Percentiles rank a stretch among this genome's conserved stretches.
Conservation (phyloP, 2,888 invertebrate genomes). For the Dasysyrphus albostriatus region DNA sequence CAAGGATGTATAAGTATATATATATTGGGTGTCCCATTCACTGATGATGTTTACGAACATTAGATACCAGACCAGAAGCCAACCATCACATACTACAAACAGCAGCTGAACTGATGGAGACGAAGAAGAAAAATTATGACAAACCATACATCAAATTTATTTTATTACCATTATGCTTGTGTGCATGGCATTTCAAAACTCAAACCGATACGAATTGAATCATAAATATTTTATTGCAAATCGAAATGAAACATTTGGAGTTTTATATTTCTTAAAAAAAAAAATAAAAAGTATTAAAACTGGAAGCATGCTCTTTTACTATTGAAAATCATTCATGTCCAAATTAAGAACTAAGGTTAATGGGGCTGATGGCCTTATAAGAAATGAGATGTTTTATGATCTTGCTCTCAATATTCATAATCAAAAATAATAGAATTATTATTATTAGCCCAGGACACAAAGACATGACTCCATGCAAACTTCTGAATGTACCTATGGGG, state of each 20-base stretch:
- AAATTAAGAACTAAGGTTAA: background rate
- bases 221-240: constrained; percentile 68
- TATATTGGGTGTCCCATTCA: constrained; percentile 12
- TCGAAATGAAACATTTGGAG: constrained; percentile 64
- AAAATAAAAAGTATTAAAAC: background rate
- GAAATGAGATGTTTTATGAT: background rate
- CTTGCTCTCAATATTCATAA: background rate
- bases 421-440: background rate
- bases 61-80: constrained; percentile 21
- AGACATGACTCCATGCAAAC: too few species aligned
- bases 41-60: constrained; percentile 31
- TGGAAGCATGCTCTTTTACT: constrained; percentile 2
- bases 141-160: constrained; percentile 55
- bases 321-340: background rate
- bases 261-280: background rate
- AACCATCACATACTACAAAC: constrained; percentile 26
- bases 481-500: too few species aligned
- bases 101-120: background rate
- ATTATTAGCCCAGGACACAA: too few species aligned
- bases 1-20: constrained; percentile 12
- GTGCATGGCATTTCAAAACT: constrained; percentile 23
- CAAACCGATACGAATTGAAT: constrained; percentile 36
- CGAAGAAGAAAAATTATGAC: constrained; percentile 33
- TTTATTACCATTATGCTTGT: constrained; percentile 59
- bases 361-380: background rate